Percentiles rank a stretch among this genome's conserved stretches.
Evolutionary conservation across 2,888 invertebrate species (phyloP).

Genomic region (Hemicrepidius hirtus): DNA sequence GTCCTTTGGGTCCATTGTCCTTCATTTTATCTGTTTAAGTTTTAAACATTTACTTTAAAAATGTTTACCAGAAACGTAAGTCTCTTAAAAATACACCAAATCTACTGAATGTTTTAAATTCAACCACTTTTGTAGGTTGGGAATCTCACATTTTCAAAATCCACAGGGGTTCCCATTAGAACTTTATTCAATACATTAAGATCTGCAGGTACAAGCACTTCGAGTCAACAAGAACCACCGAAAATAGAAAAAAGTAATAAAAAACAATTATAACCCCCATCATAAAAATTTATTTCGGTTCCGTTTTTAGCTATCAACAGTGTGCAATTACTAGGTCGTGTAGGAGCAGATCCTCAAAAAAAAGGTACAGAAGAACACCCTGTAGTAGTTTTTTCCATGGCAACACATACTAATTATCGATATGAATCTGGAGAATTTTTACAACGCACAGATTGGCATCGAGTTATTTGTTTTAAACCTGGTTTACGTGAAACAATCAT

Average conservation of each 20-base stretch:
- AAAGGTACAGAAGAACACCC: slow-evolving; percentile 89
- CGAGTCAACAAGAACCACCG: slow-evolving; percentile 64
- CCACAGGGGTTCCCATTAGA: not conserved
- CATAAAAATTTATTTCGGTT: too few relatives aligned
- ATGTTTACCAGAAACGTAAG: slow-evolving; percentile 9
- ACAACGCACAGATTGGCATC: slow-evolving; percentile 95
- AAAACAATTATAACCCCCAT: too few relatives aligned
- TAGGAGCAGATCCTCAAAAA: slow-evolving; percentile 91
- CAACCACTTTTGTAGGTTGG: slow-evolving; percentile 3
- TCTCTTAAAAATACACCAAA: not conserved
- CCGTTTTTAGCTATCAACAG: slow-evolving; percentile 83
- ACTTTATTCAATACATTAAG: not conserved
- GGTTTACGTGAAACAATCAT: slow-evolving; percentile 86
- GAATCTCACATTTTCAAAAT: not conserved
- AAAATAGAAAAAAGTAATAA: slow-evolving; percentile 68
- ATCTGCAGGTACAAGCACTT: slow-evolving; percentile 15
- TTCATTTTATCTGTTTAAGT: too few relatives aligned
- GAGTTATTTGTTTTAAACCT: slow-evolving; percentile 90
- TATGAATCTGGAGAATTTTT: slow-evolving; percentile 86
- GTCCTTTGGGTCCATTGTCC: too few relatives aligned
- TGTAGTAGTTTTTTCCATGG: slow-evolving; percentile 90
- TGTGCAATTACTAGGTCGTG: slow-evolving; percentile 89
- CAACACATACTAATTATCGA: slow-evolving; percentile 91
- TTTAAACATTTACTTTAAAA: not conserved
- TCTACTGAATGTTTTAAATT: too few relatives aligned